Conservation (phyloP, 1,140 invertebrate genomes). For the Meloidogyne exigua region DNA sequence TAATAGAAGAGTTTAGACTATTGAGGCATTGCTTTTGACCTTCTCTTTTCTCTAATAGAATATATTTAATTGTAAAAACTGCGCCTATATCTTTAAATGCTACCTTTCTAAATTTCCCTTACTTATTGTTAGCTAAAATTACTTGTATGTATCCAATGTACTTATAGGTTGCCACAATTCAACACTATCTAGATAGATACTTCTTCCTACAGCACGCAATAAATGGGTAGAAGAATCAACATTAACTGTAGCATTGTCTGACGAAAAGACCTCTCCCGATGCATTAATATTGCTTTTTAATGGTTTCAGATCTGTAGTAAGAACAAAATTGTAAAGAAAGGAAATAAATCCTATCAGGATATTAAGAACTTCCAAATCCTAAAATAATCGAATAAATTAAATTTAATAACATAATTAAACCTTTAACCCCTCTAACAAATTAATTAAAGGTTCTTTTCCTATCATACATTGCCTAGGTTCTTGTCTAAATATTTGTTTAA, state of each 20-base stretch:
- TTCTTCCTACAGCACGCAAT: slow-evolving; percentile 13
- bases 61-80: too few relatives aligned
- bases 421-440: slow-evolving; percentile 24
- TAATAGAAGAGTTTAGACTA: neutral
- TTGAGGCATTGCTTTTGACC: too few relatives aligned
- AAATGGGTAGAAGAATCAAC: neutral
- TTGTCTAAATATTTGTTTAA: slow-evolving; percentile 12
- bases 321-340: slow-evolving; percentile 12
- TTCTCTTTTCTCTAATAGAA: too few relatives aligned
- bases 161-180: slow-evolving; percentile 21
- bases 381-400: neutral
- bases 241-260: neutral
- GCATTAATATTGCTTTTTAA: neutral
- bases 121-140: neutral
- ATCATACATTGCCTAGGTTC: slow-evolving; percentile 18
- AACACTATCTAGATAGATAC: slow-evolving; percentile 13
- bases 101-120: too few relatives aligned
- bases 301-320: slow-evolving; percentile 3
- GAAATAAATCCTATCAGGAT: slow-evolving; percentile 11
- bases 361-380: slow-evolving; percentile 17
- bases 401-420: neutral
- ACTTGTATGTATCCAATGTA: slow-evolving; percentile 21
- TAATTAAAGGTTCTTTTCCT: slow-evolving; percentile 11
- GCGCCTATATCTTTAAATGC: too few relatives aligned
- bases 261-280: neutral